Percentiles rank a stretch among this genome's conserved stretches.
phyloP scores from a whole-genome alignment of 1,140 invertebrate genomes.

The Aphelinus atriplicis region DNA sequence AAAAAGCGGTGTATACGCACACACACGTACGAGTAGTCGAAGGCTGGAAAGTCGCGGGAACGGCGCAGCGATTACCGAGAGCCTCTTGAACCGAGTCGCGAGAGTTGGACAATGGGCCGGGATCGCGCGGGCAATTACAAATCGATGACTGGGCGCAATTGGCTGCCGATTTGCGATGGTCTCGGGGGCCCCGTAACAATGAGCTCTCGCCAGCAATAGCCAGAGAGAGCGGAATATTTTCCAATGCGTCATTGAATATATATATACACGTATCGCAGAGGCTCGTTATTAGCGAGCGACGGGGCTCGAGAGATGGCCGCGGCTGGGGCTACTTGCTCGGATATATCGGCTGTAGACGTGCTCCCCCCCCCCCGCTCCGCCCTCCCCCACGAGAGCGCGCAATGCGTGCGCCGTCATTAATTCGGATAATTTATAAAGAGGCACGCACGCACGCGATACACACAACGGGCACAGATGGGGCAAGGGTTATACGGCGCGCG shows the following conservation, averaged over 20 bases:
- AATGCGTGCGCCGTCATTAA: conserved; percentile 63
- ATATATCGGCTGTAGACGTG: too few relatives aligned
- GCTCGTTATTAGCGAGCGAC: conserved; percentile 48
- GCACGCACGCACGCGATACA: conserved; percentile 59
- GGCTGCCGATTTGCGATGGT: not conserved
- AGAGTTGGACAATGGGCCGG: too few relatives aligned
- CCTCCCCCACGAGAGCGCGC: too few relatives aligned
- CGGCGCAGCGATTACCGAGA: too few relatives aligned
- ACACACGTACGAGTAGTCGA: too few relatives aligned
- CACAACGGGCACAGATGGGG: conserved; percentile 7
- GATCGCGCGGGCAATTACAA: conserved; percentile 17
- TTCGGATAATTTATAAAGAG: conserved; percentile 66
- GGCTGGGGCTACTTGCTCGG: too few relatives aligned
- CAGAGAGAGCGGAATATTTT: conserved; percentile 39
- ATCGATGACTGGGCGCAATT: conserved; percentile 28
- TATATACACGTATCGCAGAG: conserved; percentile 51
- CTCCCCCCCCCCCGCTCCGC: too few relatives aligned
- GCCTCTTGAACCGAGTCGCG: too few relatives aligned
- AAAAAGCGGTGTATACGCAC: too few relatives aligned
- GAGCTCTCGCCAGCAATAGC: too few relatives aligned
- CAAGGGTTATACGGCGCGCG: conserved; percentile 45
- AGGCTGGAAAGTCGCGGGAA: too few relatives aligned
- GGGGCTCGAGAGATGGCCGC: not conserved
- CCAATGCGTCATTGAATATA: conserved; percentile 44
- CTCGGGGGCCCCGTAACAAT: too few relatives aligned